Conservation (phyloP, 2,113 vertebrate species). For the Proterorhinus semilunaris region DNA sequence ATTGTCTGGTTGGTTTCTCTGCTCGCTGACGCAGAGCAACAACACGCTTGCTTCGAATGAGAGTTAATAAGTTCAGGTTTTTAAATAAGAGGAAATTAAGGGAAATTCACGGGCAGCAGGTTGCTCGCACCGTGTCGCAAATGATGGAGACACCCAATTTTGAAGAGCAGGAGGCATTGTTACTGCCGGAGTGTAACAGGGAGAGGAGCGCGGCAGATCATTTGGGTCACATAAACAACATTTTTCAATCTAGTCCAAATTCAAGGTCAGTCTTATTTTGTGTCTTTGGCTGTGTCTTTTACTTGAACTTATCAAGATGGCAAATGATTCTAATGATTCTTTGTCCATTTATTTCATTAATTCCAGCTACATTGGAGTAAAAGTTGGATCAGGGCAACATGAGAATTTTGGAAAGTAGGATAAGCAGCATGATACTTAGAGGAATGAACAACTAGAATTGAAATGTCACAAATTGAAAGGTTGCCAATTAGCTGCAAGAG, state of each 20-base stretch:
- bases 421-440: neutral
- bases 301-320: neutral
- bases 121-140: conserved; percentile 32
- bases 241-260: conserved; percentile 1
- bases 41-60: conserved; percentile 45
- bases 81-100: conserved; percentile 58
- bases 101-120: conserved; percentile 39
- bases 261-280: neutral
- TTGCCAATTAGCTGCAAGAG: no score
- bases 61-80: conserved; percentile 64
- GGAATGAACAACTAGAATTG: no score
- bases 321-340: conserved; percentile 2
- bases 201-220: conserved; percentile 3
- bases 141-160: conserved; percentile 24
- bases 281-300: neutral
- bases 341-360: neutral
- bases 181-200: conserved; percentile 3
- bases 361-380: neutral
- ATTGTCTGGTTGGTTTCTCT: conserved; percentile 73
- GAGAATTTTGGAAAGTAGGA: neutral
- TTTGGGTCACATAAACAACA: conserved; percentile 20
- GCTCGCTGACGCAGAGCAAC: conserved; percentile 58
- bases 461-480: no score
- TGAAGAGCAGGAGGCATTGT: conserved; percentile 34
- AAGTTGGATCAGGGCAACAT: neutral